Base-by-base conservation (phyloP, 2,113 vertebrate species). In the Pungitius pungitius region DNA sequence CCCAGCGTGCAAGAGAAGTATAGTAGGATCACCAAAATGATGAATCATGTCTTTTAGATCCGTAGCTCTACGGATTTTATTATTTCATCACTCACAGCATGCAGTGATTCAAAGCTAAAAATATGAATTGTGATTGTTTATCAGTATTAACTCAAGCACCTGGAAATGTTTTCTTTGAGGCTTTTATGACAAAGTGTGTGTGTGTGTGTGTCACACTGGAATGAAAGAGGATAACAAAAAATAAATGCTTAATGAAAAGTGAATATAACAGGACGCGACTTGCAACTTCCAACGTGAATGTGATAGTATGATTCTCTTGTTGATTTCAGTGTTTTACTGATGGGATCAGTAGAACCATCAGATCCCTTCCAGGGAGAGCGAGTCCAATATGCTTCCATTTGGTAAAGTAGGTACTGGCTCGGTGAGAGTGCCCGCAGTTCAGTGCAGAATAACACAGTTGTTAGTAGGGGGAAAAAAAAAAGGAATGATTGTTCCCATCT, bases 21-120 rank as follows among this genome's bases (percentile, higher is more conserved):
- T 79, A 87, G 77, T 54, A 80, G 80, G 78, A 87, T 85, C 73
- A 79, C 80, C 68, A 76, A 89, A 88, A 87, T 85, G 85, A 88
- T 91, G 87, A 91, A 87, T 90, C 82, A 77, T 88, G 85, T 87
- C 79, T 90, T 89, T 87, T 80, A 85, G 68, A 88, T 88, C 73
- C 33, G 33, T 75, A 81, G 87, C 88, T 83, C 73, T 80, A 79
- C 80, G 69, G 69, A 83, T 75, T 90, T 75, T 80, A 90, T 90
- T 90, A 91, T 90, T 85, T 86, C 86, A 87, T 90, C 79, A 83
- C 83, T 86, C 78, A 51, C 77, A 85, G 59, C 75, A 77, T 80
- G 76, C 67, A 82, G 72, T 83, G 73, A 78, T 73, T 85, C 71
- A 60, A 66, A 69, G 43, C 78, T 69, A 61, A 80, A 81, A 83